Evolutionary conservation across 2,113 vertebrate genomes (phyloP), one percentile per base, ranked within the genome.

Genomic region (Pterocles gutturalis): DNA sequence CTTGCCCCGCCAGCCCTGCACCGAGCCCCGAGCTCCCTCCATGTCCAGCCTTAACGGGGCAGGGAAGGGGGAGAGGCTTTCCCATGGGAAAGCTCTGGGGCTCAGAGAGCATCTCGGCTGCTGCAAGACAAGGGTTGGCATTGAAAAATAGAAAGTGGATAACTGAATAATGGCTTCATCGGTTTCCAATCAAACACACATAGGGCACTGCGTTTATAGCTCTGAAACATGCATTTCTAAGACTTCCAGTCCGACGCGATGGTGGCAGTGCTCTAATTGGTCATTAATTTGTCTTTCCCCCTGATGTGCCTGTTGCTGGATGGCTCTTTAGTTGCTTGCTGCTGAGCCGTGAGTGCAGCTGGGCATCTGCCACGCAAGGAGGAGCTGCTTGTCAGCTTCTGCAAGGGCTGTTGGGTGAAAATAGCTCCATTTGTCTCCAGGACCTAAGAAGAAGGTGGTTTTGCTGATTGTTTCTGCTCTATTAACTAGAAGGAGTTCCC

Each of bases 381-480:
- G 31, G 38, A 88, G 75, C 26, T 29, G 11, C 86, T 45, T 0
- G 0, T 22, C 17, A 25, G 17, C 51, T 90, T 73, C 71, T 83
- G 67, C 21, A 33, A 53, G 60, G 67, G 66, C 45, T 61, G 53
- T 11, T 72, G 78, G 61, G 46, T 92, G 80, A 65, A 83, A 78
- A 78, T 5, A 73, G 36, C 36, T 86, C 93, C 43, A 24, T 71
- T 93, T 86, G 88, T 36, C 31, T 65, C 45, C 1, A 2, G 70
- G 15, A 49, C 9, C 29, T 69, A 45, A 41, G 38, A 70, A 82
- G 13, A 12, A 64, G 45, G 46, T 83, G 83, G 10, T 77, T 95
- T 84, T 86, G 41, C 55, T 45, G 60, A 82, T 92, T 90, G 17
- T 46, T 97, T 95, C 93, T 91, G 95, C 89, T 84, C 92, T 87